Evolutionary conservation across 2,888 invertebrate species (phyloP).

Genomic region (Caenorhabditis macrosperma): DNA sequence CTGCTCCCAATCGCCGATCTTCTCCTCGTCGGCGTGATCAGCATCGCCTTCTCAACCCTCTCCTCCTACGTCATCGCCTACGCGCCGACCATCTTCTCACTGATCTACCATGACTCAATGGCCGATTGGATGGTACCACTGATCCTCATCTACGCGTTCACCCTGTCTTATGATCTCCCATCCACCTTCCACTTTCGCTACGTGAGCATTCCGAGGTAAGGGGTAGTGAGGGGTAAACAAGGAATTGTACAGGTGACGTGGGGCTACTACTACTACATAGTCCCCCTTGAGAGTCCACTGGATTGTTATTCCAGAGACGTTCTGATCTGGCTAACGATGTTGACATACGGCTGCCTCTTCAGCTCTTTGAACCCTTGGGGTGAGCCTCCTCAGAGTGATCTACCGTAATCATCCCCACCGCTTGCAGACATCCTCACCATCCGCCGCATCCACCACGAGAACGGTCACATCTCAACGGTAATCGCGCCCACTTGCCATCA

Average conservation of each 20-base stretch:
- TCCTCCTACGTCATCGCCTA: conserved; percentile 6
- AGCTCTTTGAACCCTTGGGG: conserved; percentile 39
- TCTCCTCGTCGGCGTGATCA: conserved; percentile 14
- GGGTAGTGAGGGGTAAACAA: neutral
- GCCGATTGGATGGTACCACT: conserved; percentile 50
- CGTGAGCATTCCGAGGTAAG: conserved; percentile 18
- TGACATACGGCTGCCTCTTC: conserved; percentile 35
- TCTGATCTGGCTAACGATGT: conserved; percentile 35
- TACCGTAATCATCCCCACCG: neutral
- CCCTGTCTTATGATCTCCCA: conserved; percentile 33
- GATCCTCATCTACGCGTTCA: conserved; percentile 32
- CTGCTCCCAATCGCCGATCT: conserved; percentile 9
- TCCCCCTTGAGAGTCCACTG: no score
- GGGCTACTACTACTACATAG: neutral
- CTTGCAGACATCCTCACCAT: conserved; percentile 39
- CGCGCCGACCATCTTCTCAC: conserved; percentile 24
- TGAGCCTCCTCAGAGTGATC: neutral
- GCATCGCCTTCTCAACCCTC: neutral
- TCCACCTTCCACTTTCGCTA: conserved; percentile 15
- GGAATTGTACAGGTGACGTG: neutral
- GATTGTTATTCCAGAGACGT: conserved; percentile 32
- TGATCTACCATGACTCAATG: conserved; percentile 43
- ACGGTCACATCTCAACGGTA: conserved; percentile 44
- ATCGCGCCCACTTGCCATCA: no score
- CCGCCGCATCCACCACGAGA: conserved; percentile 33